A percentile compares a stretch with the other conserved stretches of the same genome.
Conservation (phyloP, 1,140 invertebrate genomes). For the Papilio glaucus region DNA sequence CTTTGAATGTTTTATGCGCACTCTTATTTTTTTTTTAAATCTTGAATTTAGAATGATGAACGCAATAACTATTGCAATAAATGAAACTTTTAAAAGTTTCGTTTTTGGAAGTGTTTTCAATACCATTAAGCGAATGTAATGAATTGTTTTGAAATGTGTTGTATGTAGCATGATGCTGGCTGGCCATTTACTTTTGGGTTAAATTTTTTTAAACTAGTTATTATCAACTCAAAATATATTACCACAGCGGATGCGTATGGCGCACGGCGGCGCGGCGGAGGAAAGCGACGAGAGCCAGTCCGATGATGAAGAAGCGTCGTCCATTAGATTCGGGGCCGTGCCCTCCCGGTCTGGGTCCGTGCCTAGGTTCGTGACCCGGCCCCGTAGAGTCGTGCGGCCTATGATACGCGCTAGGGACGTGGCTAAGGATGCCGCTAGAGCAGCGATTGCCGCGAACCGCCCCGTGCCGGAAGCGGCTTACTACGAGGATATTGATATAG, state of each 20-base stretch:
- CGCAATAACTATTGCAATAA: too few species aligned
- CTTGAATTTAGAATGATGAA: too few species aligned
- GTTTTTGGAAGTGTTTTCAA: not conserved
- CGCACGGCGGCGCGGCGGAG: not conserved
- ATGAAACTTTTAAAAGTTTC: too few species aligned
- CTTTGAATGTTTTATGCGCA: not conserved
- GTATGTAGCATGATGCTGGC: not conserved
- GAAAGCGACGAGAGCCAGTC: not conserved
- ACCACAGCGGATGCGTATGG: conserved; percentile 8
- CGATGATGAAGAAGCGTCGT: not conserved
- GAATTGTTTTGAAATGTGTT: not conserved
- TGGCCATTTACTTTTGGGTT: not conserved
- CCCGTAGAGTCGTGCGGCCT: not conserved
- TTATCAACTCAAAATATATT: not conserved
- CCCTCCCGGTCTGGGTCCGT: not conserved
- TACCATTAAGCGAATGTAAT: not conserved
- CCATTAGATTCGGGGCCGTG: not conserved
- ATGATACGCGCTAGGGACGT: conserved; percentile 3
- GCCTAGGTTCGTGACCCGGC: not conserved
- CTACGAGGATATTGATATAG: conserved; percentile 4
- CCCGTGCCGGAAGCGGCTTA: not conserved
- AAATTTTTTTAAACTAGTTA: not conserved
- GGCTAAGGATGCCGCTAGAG: not conserved
- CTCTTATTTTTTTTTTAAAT: not conserved
- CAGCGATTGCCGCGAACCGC: not conserved